Percentiles rank a stretch among this genome's conserved stretches.
Conservation (phyloP, 2,888 invertebrate genomes). For the Scaptomyza flava region DNA sequence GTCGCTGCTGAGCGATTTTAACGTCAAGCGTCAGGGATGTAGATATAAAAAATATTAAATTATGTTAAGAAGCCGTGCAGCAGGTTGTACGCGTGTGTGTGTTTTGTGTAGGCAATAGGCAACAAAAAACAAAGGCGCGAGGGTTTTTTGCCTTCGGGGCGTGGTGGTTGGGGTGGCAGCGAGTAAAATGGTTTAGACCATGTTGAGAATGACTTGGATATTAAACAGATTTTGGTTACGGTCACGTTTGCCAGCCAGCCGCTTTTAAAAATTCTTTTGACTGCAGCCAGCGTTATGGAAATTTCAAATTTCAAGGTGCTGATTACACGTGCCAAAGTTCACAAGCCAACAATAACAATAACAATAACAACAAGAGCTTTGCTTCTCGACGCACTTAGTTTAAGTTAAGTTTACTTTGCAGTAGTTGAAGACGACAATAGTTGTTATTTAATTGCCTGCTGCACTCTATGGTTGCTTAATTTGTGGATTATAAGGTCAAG, state of each 20-base stretch:
- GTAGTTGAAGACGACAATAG: conserved; percentile 6
- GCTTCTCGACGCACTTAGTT: neutral
- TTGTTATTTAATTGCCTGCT: conserved; percentile 30
- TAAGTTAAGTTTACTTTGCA: conserved; percentile 1
- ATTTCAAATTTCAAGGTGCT: conserved; percentile 55
- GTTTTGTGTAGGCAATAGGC: conserved; percentile 25
- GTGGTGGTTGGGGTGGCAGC: neutral
- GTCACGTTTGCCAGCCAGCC: conserved; percentile 21
- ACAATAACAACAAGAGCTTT: neutral
- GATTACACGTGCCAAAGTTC: conserved; percentile 55
- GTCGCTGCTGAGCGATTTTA: conserved; percentile 66
- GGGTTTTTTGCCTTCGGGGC: conserved; percentile 43
- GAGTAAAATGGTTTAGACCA: conserved; percentile 31
- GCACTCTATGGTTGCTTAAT: conserved; percentile 13
- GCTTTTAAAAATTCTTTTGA: neutral
- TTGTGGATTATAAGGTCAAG: conserved; percentile 51
- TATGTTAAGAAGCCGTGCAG: conserved; percentile 44
- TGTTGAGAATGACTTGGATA: conserved; percentile 43
- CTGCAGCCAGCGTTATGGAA: conserved; percentile 20
- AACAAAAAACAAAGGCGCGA: conserved; percentile 55
- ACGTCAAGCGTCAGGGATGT: conserved; percentile 64
- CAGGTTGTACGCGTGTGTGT: conserved; percentile 22
- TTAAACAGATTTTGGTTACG: conserved; percentile 59
- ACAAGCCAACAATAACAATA: neutral
- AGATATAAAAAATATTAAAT: conserved; percentile 54